phyloP scores from a whole-genome alignment of 2,113 vertebrate species.

The Lamprotornis superbus region DNA sequence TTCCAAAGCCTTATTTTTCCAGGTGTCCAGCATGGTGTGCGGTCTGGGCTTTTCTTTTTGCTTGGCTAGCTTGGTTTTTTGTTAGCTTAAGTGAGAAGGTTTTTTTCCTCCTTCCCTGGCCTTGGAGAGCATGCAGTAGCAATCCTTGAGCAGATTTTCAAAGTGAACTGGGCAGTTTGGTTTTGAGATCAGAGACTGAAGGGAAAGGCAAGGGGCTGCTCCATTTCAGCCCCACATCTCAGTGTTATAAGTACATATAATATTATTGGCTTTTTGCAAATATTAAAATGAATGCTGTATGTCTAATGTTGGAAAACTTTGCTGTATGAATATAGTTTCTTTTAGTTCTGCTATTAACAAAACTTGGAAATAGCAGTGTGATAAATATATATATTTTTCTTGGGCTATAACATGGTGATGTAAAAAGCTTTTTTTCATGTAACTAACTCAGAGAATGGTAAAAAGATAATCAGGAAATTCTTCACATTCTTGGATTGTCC shows the following conservation, averaged over 20 bases:
- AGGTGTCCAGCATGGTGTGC: fast-evolving
- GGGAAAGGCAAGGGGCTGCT: not conserved
- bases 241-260: not conserved
- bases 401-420: no score
- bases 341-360: no score
- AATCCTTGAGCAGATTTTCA: fast-evolving
- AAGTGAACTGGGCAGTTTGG: not conserved
- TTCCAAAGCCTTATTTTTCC: not conserved
- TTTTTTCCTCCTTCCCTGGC: not conserved
- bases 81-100: not conserved
- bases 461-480: no score
- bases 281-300: no score
- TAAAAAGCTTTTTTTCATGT: no score
- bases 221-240: not conserved
- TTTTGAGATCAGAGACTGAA: fast-evolving
- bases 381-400: no score
- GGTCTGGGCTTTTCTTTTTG: not conserved
- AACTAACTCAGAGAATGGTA: no score
- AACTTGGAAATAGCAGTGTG: no score
- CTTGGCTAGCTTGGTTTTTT: not conserved
- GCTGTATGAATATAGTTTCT: no score
- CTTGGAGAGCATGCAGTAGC: not conserved
- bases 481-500: no score
- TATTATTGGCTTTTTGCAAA: no score
- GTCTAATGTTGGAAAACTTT: no score